phyloP scores from a whole-genome alignment of 2,113 vertebrate species.

The Blennius ocellaris region DNA sequence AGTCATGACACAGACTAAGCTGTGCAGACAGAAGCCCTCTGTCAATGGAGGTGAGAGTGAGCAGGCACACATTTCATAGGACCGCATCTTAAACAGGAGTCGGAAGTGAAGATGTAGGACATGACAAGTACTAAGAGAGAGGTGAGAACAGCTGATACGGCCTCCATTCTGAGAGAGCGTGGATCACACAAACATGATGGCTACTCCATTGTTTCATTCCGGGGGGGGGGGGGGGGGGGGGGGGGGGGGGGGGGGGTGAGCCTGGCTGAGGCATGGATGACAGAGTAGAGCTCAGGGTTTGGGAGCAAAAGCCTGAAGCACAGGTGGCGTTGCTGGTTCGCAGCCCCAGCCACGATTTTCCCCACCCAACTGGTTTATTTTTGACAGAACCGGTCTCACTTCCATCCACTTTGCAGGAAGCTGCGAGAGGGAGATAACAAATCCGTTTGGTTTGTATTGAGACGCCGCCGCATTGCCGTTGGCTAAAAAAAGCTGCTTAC shows the following conservation, averaged over 20 bases:
- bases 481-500: slow-evolving; percentile 17
- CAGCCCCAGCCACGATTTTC: slow-evolving; percentile 27
- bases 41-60: slow-evolving; percentile 33
- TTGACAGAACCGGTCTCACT: slow-evolving; percentile 36
- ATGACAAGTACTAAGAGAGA: neutral
- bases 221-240: neutral
- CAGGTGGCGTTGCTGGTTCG: slow-evolving; percentile 32
- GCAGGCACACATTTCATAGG: slow-evolving; percentile 53
- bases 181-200: slow-evolving; percentile 22
- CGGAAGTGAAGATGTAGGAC: neutral
- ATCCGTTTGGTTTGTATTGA: slow-evolving; percentile 29
- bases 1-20: neutral
- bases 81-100: slow-evolving; percentile 23
- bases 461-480: slow-evolving; percentile 30
- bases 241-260: slow-evolving; percentile 1
- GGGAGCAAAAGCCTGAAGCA: slow-evolving; percentile 5
- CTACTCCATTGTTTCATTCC: slow-evolving; percentile 9
- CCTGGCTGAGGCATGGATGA: neutral
- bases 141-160: slow-evolving; percentile 7
- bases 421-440: slow-evolving; percentile 46
- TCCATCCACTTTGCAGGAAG: slow-evolving; percentile 49
- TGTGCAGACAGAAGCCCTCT: slow-evolving; percentile 23
- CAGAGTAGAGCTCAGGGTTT: neutral
- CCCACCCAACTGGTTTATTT: slow-evolving; percentile 51
- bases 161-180: slow-evolving; percentile 1